A percentile compares a stretch with the other conserved stretches of the same genome.
Conservation (phyloP, 1,140 invertebrate species). For the Nylanderia fulva region DNA sequence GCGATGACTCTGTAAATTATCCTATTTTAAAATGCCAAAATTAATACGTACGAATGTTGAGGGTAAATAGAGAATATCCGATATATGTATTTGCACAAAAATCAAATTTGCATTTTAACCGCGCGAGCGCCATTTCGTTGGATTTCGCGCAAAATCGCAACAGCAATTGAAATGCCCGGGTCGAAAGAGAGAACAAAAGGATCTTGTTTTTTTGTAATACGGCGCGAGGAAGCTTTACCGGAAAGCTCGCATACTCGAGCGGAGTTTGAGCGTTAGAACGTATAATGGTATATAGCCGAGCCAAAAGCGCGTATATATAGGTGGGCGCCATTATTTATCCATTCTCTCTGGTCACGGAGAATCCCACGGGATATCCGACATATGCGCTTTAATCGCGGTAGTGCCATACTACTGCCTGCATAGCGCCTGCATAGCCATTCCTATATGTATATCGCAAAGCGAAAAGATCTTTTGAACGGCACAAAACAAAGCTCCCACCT, state of each 20-base stretch:
- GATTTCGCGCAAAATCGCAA: constrained; percentile 26
- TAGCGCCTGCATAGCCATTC: constrained; percentile 30
- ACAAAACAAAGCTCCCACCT: constrained; percentile 55
- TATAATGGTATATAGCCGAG: constrained; percentile 9
- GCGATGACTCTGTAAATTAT: background rate
- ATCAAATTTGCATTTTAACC: background rate
- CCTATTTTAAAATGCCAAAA: background rate
- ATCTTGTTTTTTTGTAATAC: constrained; percentile 47
- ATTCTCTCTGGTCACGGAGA: constrained; percentile 78
- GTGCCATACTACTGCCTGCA: constrained; percentile 66
- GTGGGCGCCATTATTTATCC: constrained; percentile 82
- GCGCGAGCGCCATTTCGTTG: background rate
- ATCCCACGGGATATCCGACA: constrained; percentile 79
- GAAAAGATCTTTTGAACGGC: constrained; percentile 64
- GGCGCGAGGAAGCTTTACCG: constrained; percentile 36
- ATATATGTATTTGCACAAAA: background rate
- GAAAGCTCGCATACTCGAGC: constrained; percentile 61
- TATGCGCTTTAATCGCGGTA: constrained; percentile 80
- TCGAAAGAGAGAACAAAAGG: constrained; percentile 28
- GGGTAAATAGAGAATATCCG: background rate
- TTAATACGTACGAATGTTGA: background rate
- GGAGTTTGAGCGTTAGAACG: constrained; percentile 42
- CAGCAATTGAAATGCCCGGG: constrained; percentile 35
- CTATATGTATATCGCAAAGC: background rate
- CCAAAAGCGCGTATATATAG: constrained; percentile 59